Evolutionary conservation across 2,888 invertebrate species (phyloP), one percentile per base, ranked within the genome.

Genomic region (Gryllus longicercus): DNA sequence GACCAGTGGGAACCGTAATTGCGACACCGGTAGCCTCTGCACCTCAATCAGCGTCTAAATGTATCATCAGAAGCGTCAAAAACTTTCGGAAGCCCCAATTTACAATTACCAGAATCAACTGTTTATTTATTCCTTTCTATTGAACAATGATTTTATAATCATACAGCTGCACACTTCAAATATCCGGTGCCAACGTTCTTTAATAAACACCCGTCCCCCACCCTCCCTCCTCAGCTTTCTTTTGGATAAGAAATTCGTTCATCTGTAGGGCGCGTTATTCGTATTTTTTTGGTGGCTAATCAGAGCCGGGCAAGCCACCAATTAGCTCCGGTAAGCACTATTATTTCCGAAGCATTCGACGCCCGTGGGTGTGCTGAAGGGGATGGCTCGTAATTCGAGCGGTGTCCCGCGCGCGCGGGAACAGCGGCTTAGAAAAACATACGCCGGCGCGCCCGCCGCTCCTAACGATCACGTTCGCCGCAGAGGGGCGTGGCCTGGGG

Each of bases 311-410:
- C 63, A 4, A 63, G 63, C 63, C 63, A 11, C 16, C 63, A 63
- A 63, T 63, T 63, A 63, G n/a, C 63, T 63, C 63, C 38, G n/a
- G 63, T 63, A 63, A 63, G 63, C 63, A 63, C 63, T 63, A 63
- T 63, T 63, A 63, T 63, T 63, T 63, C 63, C 63, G n/a, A 63
- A 63, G 63, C 63, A 63, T 63, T 8, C 63, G 63, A 14, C 63
- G 63, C 63, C 63, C n/a, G 63, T 63, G n/a, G 63, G 63, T 63
- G 63, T 63, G 63, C 63, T n/a, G 63, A 63, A 5, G 63, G 63
- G 16, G 63, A 63, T 18, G 63, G 16, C 16, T 14, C 16, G 63
- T 18, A 63, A 63, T 63, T 63, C 63, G 63, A 63, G 63, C n/a
- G 63, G 63, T 63, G 63, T 63, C 63, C n/a, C 63, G 14, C 63